Base-by-base conservation (phyloP, 2,113 vertebrate species). In the Corythornis cristatus region DNA sequence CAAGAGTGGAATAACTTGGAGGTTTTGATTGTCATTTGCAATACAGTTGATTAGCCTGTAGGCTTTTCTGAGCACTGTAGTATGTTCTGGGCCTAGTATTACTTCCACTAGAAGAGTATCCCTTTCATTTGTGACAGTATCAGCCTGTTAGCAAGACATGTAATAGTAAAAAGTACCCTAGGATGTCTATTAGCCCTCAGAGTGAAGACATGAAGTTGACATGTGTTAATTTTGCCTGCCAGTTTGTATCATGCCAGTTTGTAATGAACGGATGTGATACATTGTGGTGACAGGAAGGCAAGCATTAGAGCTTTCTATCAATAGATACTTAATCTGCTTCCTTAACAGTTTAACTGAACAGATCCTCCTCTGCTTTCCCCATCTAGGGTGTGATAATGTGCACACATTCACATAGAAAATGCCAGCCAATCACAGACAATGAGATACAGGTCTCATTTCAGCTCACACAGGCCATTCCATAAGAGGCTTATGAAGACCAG, bases 221-320 rank as follows among this genome's bases (percentile, higher is more conserved):
- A 86, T 28, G 79, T 89, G 89, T 80, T 97, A 95, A 96, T 95
- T 96, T 95, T 86, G 89, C 73, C 81, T 96, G 95, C 77, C 95
- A 96, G 73, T 95, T 95, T 93, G 14, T 76, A 94, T 96, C 85
- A 37, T 37, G 10, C 37, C 37, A 89, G 76, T 68, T 91, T 57
- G 53, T 83, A 95, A 86, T 51, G 62, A 93, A 89, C 2, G 8
- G 57, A 90, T 93, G 79, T 64, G 83, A 83, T 93, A 75, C 16
- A 17, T 74, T 92, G 42, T 56, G 45, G 31, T 92, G 83, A 93
- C 87, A 75, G 29, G 65, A 86, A 90, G 79, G 77, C 37, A 90
- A 71, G 64, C 58, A 64, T 9, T 73, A 56, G 65, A 88, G 29
- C 71, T 88, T 91, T 90, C 86, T 78, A 51, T 89, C 91, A 87